Percentiles rank a stretch among this genome's conserved stretches.
Conservation (phyloP, 2,888 invertebrate species). For the Diaperis boleti region DNA sequence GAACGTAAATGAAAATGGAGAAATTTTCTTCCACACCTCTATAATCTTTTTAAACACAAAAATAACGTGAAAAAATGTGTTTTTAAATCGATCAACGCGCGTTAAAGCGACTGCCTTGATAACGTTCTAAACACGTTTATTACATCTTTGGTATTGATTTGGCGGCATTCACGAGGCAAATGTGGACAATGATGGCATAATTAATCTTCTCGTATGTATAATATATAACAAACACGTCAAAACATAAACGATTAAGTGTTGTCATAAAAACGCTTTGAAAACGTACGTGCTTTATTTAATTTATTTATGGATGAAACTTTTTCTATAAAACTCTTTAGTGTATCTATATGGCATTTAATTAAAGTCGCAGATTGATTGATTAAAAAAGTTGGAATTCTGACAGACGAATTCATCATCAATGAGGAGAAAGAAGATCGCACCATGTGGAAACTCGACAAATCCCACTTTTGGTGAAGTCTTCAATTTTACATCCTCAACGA, state of each 20-base stretch:
- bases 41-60: slow-evolving; percentile 1
- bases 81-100: slow-evolving; percentile 8
- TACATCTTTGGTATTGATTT: slow-evolving; percentile 38
- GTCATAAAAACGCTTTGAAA: slow-evolving; percentile 35
- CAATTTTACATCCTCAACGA: slow-evolving; percentile 27
- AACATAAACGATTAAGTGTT: slow-evolving; percentile 41
- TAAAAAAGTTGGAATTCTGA: slow-evolving; percentile 18
- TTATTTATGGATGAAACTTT: slow-evolving; percentile 33
- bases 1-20: background rate
- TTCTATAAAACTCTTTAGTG: slow-evolving; percentile 22
- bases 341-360: slow-evolving; percentile 40
- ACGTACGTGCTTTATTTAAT: slow-evolving; percentile 34
- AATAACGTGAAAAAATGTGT: slow-evolving; percentile 8
- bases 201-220: slow-evolving; percentile 41
- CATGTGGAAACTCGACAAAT: background rate
- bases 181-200: slow-evolving; percentile 40
- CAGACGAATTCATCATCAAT: slow-evolving; percentile 2
- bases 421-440: background rate
- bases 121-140: slow-evolving; percentile 24
- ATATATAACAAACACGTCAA: slow-evolving; percentile 39
- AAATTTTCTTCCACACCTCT: slow-evolving; percentile 1
- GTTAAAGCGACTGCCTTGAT: slow-evolving; percentile 2
- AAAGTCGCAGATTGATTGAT: slow-evolving; percentile 40
- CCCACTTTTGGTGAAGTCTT: slow-evolving; percentile 4
- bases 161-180: slow-evolving; percentile 32